Base-by-base conservation (phyloP, 1,140 invertebrate species). In the Planococcus citri region DNA sequence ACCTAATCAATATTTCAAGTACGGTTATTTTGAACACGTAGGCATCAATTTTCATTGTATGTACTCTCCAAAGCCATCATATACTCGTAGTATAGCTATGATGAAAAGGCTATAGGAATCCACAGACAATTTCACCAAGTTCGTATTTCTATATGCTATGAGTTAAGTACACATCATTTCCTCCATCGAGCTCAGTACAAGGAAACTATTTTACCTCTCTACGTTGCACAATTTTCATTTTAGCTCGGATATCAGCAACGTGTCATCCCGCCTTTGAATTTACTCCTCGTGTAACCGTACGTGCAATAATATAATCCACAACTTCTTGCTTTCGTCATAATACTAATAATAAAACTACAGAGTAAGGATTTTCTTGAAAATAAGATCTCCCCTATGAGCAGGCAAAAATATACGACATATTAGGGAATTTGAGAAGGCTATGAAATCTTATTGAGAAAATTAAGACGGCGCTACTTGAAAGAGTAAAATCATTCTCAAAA, bases 301-400 rank as follows among this genome's bases (percentile, higher is more conserved):
- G 22, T 64, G 22, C 60, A 17, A 12, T 12, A 58, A 64, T 64
- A 64, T 64, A 64, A 64, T 25, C 60, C 60, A 25, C 60, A 64
- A 64, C 60, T 64, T 64, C 60, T 64, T 25, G 60, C 21, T 24
- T 64, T 64, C 60, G 60, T 64, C 60, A 64, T 64, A 64, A 64
- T 64, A 64, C 60, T 64, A 64, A 64, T 64, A 64, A 64, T 64
- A 64, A 64, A 64, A 64, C 60, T 64, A 64, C 60, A 25, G 22
- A 64, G 22, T 64, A 64, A 64, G 60, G 60, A 64, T 64, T 64
- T 64, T 64, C 60, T 25, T 17, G 60, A 64, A 64, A 64, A 64
- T 64, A 64, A 20, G 60, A 24, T 64, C 25, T 24, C 60, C 60
- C 60, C 10, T 64, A 20, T 25, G 60, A 64, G 20, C 25, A 22